Percentiles rank a stretch among this genome's conserved stretches.
phyloP scores from a whole-genome alignment of 2,797 vertebrate genomes.

The Halcyon smyrnensis region DNA sequence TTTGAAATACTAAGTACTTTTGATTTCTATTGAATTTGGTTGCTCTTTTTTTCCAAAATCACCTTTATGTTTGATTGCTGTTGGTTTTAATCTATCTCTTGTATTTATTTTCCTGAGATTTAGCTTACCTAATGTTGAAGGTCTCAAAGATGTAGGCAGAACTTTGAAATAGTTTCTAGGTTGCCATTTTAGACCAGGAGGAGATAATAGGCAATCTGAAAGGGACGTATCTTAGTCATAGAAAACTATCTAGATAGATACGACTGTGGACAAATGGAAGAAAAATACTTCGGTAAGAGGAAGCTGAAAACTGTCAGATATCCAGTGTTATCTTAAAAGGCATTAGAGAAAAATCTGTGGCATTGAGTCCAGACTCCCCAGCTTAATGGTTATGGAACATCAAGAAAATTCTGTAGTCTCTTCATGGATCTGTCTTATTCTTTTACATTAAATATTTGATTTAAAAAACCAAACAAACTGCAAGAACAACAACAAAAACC shows the following conservation, averaged over 20 bases:
- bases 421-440: accelerated
- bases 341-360: background rate
- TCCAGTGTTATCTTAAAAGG: background rate
- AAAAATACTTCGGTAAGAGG: background rate
- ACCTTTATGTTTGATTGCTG: accelerated
- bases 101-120: background rate
- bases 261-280: background rate
- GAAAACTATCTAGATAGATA: background rate
- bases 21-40: background rate
- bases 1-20: background rate
- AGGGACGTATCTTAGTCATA: background rate
- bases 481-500: background rate
- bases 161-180: background rate
- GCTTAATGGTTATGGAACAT: background rate
- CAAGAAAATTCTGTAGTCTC: background rate
- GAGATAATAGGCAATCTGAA: background rate
- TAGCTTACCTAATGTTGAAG: background rate
- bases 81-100: background rate
- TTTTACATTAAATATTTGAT: background rate
- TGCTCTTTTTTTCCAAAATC: background rate
- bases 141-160: background rate
- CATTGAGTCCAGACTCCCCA: background rate
- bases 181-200: background rate
- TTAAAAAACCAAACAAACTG: background rate
- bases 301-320: background rate